phyloP scores from a whole-genome alignment of 1,140 invertebrate genomes.

The Mizuhopecten yessoensis region DNA sequence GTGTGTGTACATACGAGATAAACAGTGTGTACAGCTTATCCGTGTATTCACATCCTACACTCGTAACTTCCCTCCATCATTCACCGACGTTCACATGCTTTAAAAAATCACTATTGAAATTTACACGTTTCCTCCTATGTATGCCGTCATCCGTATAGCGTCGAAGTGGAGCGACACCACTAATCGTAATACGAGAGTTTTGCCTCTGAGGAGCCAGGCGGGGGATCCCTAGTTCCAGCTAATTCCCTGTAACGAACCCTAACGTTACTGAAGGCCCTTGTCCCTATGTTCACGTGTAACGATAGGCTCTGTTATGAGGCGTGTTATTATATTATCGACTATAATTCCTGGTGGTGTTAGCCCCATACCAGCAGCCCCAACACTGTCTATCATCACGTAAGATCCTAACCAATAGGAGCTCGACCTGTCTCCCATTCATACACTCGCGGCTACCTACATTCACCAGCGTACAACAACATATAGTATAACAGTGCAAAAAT shows the following conservation, averaged over 20 bases:
- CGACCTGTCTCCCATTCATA: slow-evolving; percentile 24
- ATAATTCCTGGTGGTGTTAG: slow-evolving; percentile 33
- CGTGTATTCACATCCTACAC: neutral
- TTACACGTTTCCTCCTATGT: slow-evolving; percentile 26
- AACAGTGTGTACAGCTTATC: neutral
- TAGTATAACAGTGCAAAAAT: slow-evolving; percentile 29
- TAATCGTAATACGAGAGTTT: slow-evolving; percentile 7
- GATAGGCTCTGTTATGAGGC: neutral
- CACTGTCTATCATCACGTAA: slow-evolving; percentile 18
- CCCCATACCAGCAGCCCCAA: slow-evolving; percentile 36
- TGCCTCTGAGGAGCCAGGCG: neutral
- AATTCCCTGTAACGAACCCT: neutral
- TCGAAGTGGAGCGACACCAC: slow-evolving; percentile 30
- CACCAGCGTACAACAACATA: slow-evolving; percentile 12
- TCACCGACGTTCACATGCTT: slow-evolving; percentile 22
- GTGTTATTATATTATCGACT: slow-evolving; percentile 39
- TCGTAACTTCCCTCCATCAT: neutral
- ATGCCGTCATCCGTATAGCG: slow-evolving; percentile 24
- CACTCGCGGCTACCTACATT: neutral
- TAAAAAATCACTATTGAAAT: slow-evolving; percentile 37
- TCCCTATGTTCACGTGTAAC: slow-evolving; percentile 21
- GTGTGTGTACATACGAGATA: neutral
- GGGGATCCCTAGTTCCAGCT: neutral
- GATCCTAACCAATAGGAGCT: neutral
- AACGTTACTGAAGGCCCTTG: neutral